phyloP scores from a whole-genome alignment of 2,888 invertebrate species.

The Abscondita cerata region DNA sequence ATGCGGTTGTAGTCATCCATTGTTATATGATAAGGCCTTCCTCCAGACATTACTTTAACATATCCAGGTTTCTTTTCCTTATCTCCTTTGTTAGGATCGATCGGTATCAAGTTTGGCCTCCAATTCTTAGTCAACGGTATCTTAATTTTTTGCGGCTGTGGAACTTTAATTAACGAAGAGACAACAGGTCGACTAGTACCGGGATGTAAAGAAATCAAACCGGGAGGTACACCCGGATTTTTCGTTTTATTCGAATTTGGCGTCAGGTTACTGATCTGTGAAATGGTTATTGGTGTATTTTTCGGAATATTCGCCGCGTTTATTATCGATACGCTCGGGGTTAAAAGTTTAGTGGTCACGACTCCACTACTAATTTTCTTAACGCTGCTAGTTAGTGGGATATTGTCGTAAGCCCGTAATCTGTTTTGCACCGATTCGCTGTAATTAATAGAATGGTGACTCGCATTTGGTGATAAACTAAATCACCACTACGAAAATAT shows the following conservation, averaged over 20 bases:
- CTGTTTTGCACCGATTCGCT: slow-evolving; percentile 81
- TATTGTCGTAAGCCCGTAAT: slow-evolving; percentile 77
- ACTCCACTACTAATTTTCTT: slow-evolving; percentile 48
- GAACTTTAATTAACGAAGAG: slow-evolving; percentile 46
- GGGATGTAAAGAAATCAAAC: slow-evolving; percentile 55
- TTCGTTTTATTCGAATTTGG: slow-evolving; percentile 30
- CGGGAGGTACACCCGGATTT: slow-evolving; percentile 49
- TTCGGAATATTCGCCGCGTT: slow-evolving; percentile 54
- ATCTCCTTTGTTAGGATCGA: slow-evolving; percentile 56
- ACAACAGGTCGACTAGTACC: slow-evolving; percentile 50
- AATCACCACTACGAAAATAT: slow-evolving; percentile 80
- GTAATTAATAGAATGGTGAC: slow-evolving; percentile 77
- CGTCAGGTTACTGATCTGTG: slow-evolving; percentile 51
- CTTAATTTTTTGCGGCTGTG: slow-evolving; percentile 58
- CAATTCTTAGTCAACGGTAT: slow-evolving; percentile 69
- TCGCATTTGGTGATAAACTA: slow-evolving; percentile 77
- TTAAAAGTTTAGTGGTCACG: slow-evolving; percentile 40
- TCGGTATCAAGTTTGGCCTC: slow-evolving; percentile 76
- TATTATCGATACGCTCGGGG: slow-evolving; percentile 39
- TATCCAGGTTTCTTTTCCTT: slow-evolving; percentile 62
- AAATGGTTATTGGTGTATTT: slow-evolving; percentile 54
- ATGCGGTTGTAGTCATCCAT: slow-evolving; percentile 82
- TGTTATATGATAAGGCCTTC: slow-evolving; percentile 81
- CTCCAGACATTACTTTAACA: slow-evolving; percentile 78
- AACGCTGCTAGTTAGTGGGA: slow-evolving; percentile 46